These are phyloP conservation scores for Thamnophis elegans DNA, from an alignment of 2,797 vertebrate genomes.

Conservation along the genomic window DNA sequence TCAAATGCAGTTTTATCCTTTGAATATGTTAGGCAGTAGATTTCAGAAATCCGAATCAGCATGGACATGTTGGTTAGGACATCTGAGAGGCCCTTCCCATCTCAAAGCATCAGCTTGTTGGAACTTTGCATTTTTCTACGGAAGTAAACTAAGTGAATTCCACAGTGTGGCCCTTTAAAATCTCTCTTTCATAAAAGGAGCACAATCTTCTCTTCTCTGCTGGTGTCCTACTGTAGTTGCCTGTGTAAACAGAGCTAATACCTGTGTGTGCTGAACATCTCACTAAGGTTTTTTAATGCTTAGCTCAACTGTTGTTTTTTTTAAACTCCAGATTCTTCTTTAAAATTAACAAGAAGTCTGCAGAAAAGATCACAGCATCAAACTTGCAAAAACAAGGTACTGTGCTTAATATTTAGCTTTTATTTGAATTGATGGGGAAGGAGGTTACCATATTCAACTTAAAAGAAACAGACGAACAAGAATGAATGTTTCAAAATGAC, in stretches of 20 bases:
- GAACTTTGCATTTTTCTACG: neutral
- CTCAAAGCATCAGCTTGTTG: neutral
- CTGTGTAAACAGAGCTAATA: neutral
- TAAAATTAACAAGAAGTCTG: neutral
- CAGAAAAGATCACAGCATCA: neutral
- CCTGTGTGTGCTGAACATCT: neutral
- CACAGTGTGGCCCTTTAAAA: neutral
- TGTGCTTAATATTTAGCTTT: neutral
- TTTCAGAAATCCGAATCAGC: neutral
- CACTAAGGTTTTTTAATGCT: neutral
- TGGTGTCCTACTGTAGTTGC: neutral
- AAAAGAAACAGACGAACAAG: neutral
- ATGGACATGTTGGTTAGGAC: neutral
- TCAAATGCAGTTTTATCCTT: neutral
- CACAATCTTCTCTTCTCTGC: neutral
- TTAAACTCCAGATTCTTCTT: neutral
- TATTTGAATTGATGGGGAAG: neutral
- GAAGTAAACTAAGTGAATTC: neutral
- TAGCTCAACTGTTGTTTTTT: neutral
- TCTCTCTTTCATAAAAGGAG: neutral
- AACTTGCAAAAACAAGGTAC: neutral
- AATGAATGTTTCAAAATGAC: neutral
- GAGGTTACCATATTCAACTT: neutral
- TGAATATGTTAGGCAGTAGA: neutral
- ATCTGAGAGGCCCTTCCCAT: neutral